These are phyloP conservation scores for Leptocoma aspasia DNA, from an alignment of 2,113 vertebrate species.

Conservation along the genomic window DNA sequence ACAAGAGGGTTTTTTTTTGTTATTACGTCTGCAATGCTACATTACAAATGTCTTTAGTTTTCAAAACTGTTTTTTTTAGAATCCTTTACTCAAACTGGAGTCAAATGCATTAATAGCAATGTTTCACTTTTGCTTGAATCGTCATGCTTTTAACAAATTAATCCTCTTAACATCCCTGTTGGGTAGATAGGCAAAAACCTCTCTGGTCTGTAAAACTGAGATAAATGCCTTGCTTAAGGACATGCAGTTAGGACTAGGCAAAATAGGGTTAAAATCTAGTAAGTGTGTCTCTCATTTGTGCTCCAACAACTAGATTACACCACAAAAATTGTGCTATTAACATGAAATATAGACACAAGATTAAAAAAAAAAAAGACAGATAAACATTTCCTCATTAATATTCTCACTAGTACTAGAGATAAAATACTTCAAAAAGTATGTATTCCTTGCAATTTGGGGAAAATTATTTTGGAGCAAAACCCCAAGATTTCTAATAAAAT, in stretches of 20 bases:
- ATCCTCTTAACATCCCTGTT: conserved; percentile 23
- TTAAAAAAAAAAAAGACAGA: background rate
- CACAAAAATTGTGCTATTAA: background rate
- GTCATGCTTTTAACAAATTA: conserved; percentile 27
- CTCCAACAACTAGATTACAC: background rate
- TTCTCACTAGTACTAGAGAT: background rate
- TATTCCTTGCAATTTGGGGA: background rate
- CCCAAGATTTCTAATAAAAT: background rate
- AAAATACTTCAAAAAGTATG: background rate
- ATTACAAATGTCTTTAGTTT: background rate
- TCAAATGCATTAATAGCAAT: background rate
- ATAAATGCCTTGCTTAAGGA: background rate
- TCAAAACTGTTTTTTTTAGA: background rate
- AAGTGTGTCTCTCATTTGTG: background rate
- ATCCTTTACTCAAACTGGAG: background rate
- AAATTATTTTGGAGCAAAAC: background rate
- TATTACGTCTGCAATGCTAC: background rate
- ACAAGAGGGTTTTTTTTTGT: background rate
- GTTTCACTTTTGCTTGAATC: background rate
- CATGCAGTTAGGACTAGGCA: background rate
- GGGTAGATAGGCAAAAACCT: background rate
- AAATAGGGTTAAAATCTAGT: conserved; percentile 20
- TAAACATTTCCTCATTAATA: background rate
- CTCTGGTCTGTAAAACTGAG: conserved; percentile 15
- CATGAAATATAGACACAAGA: background rate